Evolutionary conservation across 2,797 vertebrate genomes (phyloP).

Genomic region (Sarcophilus harrisii): DNA sequence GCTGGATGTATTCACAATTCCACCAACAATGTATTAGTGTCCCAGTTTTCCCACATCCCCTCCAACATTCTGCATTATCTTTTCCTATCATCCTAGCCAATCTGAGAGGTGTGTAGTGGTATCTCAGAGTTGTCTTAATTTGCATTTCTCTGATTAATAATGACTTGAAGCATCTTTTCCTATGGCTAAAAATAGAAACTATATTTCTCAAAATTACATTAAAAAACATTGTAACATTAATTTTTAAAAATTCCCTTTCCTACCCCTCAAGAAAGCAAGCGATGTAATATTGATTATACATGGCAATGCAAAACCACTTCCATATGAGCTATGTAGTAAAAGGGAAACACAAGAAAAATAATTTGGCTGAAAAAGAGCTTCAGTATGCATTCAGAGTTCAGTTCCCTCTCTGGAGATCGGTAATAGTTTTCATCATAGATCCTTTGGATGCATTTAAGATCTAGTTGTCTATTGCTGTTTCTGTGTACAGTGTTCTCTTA

Average conservation of each 20-base stretch:
- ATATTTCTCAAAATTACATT: background rate
- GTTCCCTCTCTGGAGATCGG: background rate
- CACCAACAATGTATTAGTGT: no score
- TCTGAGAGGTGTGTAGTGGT: no score
- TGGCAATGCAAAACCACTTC: background rate
- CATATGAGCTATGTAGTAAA: background rate
- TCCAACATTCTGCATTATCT: no score
- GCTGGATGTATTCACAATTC: no score
- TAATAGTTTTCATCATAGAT: background rate
- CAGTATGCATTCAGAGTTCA: background rate
- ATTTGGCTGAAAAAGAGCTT: background rate
- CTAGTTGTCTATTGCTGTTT: background rate
- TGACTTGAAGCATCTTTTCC: no score
- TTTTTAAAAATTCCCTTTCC: background rate
- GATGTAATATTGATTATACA: background rate
- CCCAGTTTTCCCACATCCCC: no score
- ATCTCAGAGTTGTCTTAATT: no score
- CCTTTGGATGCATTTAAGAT: background rate
- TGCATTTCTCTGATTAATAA: no score
- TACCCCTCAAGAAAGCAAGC: background rate
- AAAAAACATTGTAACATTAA: background rate
- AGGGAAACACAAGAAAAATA: background rate
- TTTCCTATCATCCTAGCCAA: no score
- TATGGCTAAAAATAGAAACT: no score
- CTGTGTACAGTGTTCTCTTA: background rate